These are phyloP conservation scores for Raja brachyura DNA, from an alignment of 2,113 vertebrate species.

Conservation along the genomic window DNA sequence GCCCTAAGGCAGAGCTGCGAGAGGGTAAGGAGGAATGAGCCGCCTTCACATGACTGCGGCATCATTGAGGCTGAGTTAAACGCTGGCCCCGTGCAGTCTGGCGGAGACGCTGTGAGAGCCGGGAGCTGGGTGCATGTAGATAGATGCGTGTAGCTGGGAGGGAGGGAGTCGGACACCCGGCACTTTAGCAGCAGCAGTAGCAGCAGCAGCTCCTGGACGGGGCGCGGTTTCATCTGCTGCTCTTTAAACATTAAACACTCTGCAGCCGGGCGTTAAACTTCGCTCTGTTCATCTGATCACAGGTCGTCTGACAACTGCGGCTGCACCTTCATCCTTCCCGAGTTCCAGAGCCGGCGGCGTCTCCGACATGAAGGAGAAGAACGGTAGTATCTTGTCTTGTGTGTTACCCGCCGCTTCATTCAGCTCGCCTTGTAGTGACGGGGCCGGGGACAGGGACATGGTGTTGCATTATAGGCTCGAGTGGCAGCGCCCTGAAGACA, in stretches of 20 bases:
- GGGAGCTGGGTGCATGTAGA: no score
- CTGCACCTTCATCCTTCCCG: neutral
- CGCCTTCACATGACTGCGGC: no score
- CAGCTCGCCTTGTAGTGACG: no score
- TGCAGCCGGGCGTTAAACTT: neutral
- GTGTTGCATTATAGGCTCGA: no score
- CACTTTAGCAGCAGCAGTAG: neutral
- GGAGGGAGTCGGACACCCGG: neutral
- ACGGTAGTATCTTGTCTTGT: neutral
- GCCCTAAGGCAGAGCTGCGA: neutral
- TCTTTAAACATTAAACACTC: conserved; percentile 62
- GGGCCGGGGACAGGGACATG: no score
- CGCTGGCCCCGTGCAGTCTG: no score
- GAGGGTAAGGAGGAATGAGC: neutral
- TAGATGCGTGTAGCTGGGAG: no score
- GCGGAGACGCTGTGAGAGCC: no score
- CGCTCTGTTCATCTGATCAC: neutral
- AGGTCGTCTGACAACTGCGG: neutral
- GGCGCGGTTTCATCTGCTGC: neutral
- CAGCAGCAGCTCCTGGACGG: neutral
- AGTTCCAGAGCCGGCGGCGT: conserved; percentile 45
- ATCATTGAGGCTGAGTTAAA: no score
- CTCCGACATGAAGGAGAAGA: conserved; percentile 2
- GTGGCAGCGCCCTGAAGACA: no score
- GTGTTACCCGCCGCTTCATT: no score